Evolutionary conservation across 1,140 invertebrate species (phyloP), one percentile per base, ranked within the genome.

Genomic region (Metaphire vulgaris): DNA sequence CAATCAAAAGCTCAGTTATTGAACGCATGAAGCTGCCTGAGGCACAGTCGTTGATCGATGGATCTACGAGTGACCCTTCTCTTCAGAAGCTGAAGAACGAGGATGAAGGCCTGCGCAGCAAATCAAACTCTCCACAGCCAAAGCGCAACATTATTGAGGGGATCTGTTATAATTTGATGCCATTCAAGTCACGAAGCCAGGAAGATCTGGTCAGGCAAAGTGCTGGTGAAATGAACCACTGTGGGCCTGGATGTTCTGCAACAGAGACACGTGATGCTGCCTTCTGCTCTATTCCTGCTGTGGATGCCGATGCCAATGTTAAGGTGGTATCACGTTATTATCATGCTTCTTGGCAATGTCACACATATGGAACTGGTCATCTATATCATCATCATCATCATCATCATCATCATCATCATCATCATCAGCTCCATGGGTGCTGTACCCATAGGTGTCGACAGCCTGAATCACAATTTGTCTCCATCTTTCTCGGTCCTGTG

Each of bases 111-210:
- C 21, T 56, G 21, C 41, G 41, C 41, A 56, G 72, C 72, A 73
- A 73, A 30, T 73, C 72, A n/a, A 34, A 73, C 26, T 73, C 72
- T 29, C 72, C 72, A 30, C 26, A 15, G 32, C 32, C 33, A 0
- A 73, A 73, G 41, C 32, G 28, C 15, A 73, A 1, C 2, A 12
- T 73, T 30, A 31, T 73, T 2, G 72, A 64, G 16, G 72, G 72
- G 1, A 31, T 73, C 28, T 2, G 41, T 16, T 41, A 34, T 26
- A 73, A 32, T 33, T 41, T 73, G 14, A 21, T 73, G 16, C 33
- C 33, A 21, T 73, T 73, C 72, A 73, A 73, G 30, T 73, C 72
- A 1, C 72, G 34, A 34, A 73, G 72, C 41, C 72, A 73, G 41
- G 72, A 73, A n/a, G 72, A 73, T 41, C 34, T 73, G 16, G 34